Base-by-base conservation (phyloP, 2,888 invertebrate species). In the Synergus itoensis region DNA sequence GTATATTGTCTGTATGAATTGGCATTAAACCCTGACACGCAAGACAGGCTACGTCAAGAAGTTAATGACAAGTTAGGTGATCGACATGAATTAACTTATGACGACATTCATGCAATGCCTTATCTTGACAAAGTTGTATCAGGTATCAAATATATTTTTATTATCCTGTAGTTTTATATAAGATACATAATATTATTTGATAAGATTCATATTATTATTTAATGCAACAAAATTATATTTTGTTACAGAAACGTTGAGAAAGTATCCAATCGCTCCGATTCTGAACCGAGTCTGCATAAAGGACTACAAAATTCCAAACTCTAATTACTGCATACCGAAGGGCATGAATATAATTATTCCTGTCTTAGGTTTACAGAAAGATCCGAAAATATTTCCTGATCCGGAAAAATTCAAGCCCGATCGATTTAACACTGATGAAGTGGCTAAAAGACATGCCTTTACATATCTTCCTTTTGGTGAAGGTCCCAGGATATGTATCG, bases 1-100 rank as follows among this genome's bases (percentile, higher is more conserved):
- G 92, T 92, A 82, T 93, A 92, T 81, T 91, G 91, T 4, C 84
- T 92, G n/a, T 92, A 91, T 79, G 92, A 92, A 86, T 89, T 93
- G 83, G 92, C 93, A 12, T 78, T 85, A 21, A 89, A 92, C 85
- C 86, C 85, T n/a, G 84, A 88, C 5, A 89, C 93, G 40, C 93
- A 93, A 85, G 84, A 90, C 14, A 91, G 84, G 84, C 90, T 91
- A 3, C 86, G 91, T 40, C 73, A 87, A n/a, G 93, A 93, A 85
- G 88, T 93, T 16, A 86, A 88, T 8, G 41, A 78, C 36, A n/a
- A 77, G 9, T n/a, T 69, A 2, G 60, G 75, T 16, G 53, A 48
- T 28, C 28, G 48, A 86, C 88, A 80, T 84, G 90, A 89, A 1
- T 80, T 92, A 57, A 91, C 90, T 9, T 93, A 93, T 80, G 93